Conservation (phyloP, 2,888 invertebrate genomes). For the Drosophila prolongata region DNA sequence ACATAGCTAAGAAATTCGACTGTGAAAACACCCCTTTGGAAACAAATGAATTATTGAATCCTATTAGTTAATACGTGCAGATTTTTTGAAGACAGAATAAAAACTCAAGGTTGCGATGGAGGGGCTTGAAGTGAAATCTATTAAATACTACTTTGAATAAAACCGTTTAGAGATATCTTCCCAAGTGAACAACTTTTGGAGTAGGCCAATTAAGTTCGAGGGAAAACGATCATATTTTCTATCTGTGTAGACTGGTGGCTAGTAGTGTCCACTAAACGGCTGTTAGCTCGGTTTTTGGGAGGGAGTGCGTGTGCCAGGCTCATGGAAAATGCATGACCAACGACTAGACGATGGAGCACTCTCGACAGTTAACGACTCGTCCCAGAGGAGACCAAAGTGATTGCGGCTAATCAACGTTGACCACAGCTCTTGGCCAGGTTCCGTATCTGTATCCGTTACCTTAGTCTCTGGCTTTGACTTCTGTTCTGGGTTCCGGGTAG, state of each 20-base stretch:
- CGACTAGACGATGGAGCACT: conserved; percentile 56
- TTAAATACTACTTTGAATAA: too few species aligned
- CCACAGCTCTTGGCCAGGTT: conserved; percentile 21
- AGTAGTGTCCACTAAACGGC: conserved; percentile 69
- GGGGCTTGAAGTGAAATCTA: too few species aligned
- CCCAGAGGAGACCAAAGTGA: conserved; percentile 65
- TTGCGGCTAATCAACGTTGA: conserved; percentile 71
- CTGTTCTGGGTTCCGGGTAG: conserved; percentile 3
- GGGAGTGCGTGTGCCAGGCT: conserved; percentile 43
- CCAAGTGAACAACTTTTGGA: too few species aligned
- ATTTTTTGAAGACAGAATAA: too few species aligned
- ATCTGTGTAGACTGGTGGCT: conserved; percentile 20
- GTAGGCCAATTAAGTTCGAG: too few species aligned
- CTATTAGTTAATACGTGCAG: too few species aligned
- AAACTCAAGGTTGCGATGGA: too few species aligned
- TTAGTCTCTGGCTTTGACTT: not conserved
- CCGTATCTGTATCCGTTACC: conserved; percentile 21
- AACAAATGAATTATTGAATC: too few species aligned
- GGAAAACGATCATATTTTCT: conserved; percentile 21
- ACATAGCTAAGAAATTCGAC: too few species aligned
- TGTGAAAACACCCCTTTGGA: too few species aligned
- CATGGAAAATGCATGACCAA: conserved; percentile 74
- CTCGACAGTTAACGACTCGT: conserved; percentile 70
- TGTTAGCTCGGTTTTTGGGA: conserved; percentile 58
- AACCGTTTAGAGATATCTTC: too few species aligned